Evolutionary conservation across 2,888 invertebrate genomes (phyloP), one percentile per base, ranked within the genome.

Genomic region (Osmoderma eremita): DNA sequence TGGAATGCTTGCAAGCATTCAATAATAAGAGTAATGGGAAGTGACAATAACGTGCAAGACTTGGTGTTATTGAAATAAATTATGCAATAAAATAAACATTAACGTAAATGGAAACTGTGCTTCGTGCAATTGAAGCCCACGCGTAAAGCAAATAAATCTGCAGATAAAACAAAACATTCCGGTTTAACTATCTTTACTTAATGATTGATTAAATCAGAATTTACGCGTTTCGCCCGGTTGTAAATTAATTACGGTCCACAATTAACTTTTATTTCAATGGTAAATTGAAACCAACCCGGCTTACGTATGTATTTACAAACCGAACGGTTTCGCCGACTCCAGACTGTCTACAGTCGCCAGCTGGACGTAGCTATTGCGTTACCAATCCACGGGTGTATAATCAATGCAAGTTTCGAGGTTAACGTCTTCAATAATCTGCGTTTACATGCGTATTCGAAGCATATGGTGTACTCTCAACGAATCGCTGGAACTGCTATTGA

Each of bases 341-440:
- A 65, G 24, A 45, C 56, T 64, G 71, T 71, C 71, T 71, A 62
- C 68, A 63, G 61, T 69, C 66, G 65, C 68, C 69, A 69, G 53
- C 51, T 49, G 50, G 61, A 64, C 66, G 67, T 70, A 62, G 30
- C 45, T 24, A 24, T 45, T 45, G 36, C 45, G 30, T 61, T 61
- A 42, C 42, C 15, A 42, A 24, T 42, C 5, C 15, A 30, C 58
- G 42, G 58, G 45, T 61, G 30, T 42, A 61, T 45, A 61, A 61
- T 61, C 58, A 58, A 58, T 58, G 67, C 65, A 65, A 65, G 67
- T 65, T 63, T 53, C 45, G 67, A 70, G 71, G 69, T 71, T 67
- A 71, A 71, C 67, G 71, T 68, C 71, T 71, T 68, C 67, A 13
- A 63, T 63, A 68, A 67, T 56, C 39, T 61, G 30, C 41, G 15